These are phyloP conservation scores for Melanargia galathea DNA, from an alignment of 2,888 invertebrate species.

Conservation along the genomic window DNA sequence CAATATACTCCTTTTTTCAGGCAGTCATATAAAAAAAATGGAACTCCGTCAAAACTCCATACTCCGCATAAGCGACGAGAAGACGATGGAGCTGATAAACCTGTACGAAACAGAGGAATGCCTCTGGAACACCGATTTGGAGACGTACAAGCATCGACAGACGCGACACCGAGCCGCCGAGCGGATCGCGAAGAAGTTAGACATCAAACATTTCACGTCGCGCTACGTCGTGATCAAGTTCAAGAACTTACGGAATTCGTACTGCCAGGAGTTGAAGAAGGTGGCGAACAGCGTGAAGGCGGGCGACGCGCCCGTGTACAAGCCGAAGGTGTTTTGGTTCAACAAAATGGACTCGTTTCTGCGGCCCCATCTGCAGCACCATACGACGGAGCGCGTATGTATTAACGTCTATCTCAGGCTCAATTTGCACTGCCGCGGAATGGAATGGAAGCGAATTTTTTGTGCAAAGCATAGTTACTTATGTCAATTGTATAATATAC, in stretches of 20 bases:
- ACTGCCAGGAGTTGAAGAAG: slow-evolving; percentile 63
- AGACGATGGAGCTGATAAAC: slow-evolving; percentile 47
- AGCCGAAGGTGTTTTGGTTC: slow-evolving; percentile 57
- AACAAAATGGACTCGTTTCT: slow-evolving; percentile 57
- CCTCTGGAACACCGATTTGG: slow-evolving; percentile 53
- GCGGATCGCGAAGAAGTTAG: slow-evolving; percentile 52
- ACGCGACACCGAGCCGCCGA: slow-evolving; percentile 47
- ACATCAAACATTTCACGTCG: slow-evolving; percentile 52
- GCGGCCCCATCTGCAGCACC: slow-evolving; percentile 51
- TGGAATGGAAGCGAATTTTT: too few relatives aligned
- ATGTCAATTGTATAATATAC: too few relatives aligned
- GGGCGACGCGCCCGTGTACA: slow-evolving; percentile 42
- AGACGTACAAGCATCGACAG: slow-evolving; percentile 49
- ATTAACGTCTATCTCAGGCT: not conserved
- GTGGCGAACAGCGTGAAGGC: slow-evolving; percentile 45
- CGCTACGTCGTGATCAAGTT: slow-evolving; percentile 61
- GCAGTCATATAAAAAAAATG: not conserved
- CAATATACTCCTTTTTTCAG: too few relatives aligned
- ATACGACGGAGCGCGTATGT: slow-evolving; percentile 3
- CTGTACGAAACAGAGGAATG: slow-evolving; percentile 54
- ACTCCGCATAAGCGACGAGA: slow-evolving; percentile 25
- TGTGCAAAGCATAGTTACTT: too few relatives aligned
- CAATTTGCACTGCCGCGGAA: too few relatives aligned
- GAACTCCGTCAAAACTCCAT: slow-evolving; percentile 15
- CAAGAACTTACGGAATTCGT: slow-evolving; percentile 62